These are phyloP conservation scores for Himalopsyche anomala DNA, from an alignment of 2,888 invertebrate species.

Conservation along the genomic window DNA sequence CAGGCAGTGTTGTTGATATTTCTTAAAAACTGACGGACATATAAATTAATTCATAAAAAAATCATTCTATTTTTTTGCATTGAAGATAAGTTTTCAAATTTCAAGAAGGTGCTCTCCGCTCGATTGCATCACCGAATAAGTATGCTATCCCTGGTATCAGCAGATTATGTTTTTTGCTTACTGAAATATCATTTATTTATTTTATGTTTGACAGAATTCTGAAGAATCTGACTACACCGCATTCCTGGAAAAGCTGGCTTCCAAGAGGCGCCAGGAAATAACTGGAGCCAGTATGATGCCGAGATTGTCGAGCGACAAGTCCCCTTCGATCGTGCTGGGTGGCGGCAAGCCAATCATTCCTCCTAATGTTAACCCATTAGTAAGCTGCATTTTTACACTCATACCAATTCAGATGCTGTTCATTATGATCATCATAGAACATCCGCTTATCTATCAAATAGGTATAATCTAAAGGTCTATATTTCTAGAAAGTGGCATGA, in stretches of 20 bases:
- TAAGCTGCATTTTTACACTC: slow-evolving; percentile 67
- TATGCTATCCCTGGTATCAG: too few species aligned
- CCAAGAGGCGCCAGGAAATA: slow-evolving; percentile 82
- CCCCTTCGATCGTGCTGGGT: slow-evolving; percentile 74
- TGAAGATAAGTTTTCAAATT: too few species aligned
- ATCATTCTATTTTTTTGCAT: too few species aligned
- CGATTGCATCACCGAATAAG: too few species aligned
- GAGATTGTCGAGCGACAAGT: slow-evolving; percentile 71
- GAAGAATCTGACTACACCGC: slow-evolving; percentile 86
- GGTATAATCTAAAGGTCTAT: too few species aligned
- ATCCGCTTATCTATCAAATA: too few species aligned
- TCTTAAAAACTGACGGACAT: too few species aligned
- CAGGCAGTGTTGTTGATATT: too few species aligned
- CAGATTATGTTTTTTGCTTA: background rate
- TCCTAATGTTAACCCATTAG: slow-evolving; percentile 72
- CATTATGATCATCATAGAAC: too few species aligned
- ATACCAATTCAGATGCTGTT: background rate
- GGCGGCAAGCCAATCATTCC: slow-evolving; percentile 76
- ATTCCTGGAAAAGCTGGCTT: slow-evolving; percentile 85
- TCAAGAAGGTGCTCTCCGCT: too few species aligned
- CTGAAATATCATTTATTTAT: background rate
- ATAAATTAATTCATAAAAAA: too few species aligned
- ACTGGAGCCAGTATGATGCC: slow-evolving; percentile 70
- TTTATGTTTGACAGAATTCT: slow-evolving; percentile 73
- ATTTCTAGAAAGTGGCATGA: too few species aligned